phyloP scores from a whole-genome alignment of 2,797 vertebrate genomes.

The Calcarius lapponicus region DNA sequence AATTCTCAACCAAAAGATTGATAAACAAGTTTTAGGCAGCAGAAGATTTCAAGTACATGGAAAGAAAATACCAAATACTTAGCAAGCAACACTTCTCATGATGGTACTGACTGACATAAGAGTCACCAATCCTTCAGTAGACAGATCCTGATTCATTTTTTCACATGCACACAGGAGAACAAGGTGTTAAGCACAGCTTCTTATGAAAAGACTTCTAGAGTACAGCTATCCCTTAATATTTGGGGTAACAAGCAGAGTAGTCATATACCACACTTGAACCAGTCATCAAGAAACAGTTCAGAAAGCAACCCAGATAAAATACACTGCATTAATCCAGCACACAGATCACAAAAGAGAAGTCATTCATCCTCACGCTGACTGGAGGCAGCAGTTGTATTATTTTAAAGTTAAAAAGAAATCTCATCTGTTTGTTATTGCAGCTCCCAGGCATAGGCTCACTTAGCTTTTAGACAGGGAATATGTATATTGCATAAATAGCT shows the following conservation, averaged over 20 bases:
- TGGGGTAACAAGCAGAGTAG: not conserved
- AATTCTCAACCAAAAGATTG: not conserved
- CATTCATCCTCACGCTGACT: conserved; percentile 17
- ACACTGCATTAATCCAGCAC: not conserved
- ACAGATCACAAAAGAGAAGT: not conserved
- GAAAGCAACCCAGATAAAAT: conserved; percentile 10
- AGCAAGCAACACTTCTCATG: not conserved
- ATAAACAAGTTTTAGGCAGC: not conserved
- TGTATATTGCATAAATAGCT: conserved; percentile 52
- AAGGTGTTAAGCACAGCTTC: not conserved
- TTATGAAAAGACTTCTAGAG: not conserved
- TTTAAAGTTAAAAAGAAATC: conserved; percentile 41
- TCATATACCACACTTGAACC: not conserved
- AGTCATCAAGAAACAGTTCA: not conserved
- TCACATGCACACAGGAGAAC: not conserved
- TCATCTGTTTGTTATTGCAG: conserved; percentile 36
- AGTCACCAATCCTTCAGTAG: not conserved
- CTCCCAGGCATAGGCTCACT: conserved; percentile 41
- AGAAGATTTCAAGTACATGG: not conserved
- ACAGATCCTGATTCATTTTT: not conserved
- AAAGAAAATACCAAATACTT: not conserved
- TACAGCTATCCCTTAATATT: not conserved
- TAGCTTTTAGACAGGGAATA: conserved; percentile 46
- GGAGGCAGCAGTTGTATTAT: conserved; percentile 20
- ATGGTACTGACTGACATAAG: not conserved